Evolutionary conservation across 2,888 invertebrate species (phyloP).

Genomic region (Helobdella robusta): DNA sequence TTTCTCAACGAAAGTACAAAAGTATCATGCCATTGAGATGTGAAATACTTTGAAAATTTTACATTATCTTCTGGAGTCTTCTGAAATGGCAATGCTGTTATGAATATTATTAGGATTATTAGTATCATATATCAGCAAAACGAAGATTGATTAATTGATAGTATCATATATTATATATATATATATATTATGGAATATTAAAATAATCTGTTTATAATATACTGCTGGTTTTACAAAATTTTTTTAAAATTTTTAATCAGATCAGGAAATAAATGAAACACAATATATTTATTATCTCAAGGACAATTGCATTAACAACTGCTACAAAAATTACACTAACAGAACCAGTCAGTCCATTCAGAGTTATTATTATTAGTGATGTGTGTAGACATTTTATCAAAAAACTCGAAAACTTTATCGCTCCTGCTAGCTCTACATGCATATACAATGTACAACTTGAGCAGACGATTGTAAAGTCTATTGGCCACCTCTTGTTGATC

Average conservation of each 20-base stretch:
- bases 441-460: constrained; percentile 80
- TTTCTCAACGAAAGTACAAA: constrained; percentile 81
- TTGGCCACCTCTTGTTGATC: constrained; percentile 57
- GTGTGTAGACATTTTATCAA: constrained; percentile 73
- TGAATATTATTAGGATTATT: background rate
- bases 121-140: background rate
- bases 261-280: too few relatives aligned
- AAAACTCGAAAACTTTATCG: constrained; percentile 80
- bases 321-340: constrained; percentile 59
- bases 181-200: background rate
- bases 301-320: too few relatives aligned
- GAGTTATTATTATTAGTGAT: constrained; percentile 74
- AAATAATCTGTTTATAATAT: too few relatives aligned
- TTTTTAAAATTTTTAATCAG: too few relatives aligned
- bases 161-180: background rate
- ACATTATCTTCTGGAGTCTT: constrained; percentile 83
- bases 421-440: constrained; percentile 69
- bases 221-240: too few relatives aligned
- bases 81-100: constrained; percentile 74
- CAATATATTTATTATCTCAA: too few relatives aligned
- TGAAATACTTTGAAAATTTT: constrained; percentile 76
- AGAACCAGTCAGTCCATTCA: constrained; percentile 97
- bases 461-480: constrained; percentile 44
- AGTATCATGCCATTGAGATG: constrained; percentile 83
- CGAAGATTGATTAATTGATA: background rate